Conservation (phyloP, 2,113 vertebrate species). For the Sander vitreus region DNA sequence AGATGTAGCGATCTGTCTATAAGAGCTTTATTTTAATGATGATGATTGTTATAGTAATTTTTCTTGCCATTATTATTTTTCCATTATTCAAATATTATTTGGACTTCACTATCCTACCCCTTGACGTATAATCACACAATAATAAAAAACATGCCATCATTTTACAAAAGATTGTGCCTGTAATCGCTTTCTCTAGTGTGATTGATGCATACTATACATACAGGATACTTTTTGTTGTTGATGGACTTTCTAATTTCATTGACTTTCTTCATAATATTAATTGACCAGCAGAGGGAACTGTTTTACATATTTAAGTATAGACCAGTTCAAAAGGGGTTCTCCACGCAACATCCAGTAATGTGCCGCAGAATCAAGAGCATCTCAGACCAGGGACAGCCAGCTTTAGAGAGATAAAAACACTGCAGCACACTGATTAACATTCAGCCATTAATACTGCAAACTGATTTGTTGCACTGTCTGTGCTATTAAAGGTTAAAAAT, state of each 20-base stretch:
- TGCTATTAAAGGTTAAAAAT: too few relatives aligned
- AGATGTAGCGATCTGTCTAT: neutral
- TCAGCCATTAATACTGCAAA: neutral
- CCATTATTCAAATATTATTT: neutral
- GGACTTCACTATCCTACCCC: too few relatives aligned
- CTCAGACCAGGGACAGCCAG: neutral
- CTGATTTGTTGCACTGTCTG: neutral
- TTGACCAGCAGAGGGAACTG: neutral
- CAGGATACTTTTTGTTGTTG: neutral
- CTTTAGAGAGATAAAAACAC: neutral
- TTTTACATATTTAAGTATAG: neutral
- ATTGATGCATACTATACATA: neutral
- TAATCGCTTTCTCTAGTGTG: neutral
- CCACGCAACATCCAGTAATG: neutral
- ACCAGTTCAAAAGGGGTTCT: neutral
- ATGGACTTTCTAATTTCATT: neutral
- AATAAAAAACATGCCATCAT: too few relatives aligned
- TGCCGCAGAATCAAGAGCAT: neutral
- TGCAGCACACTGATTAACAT: neutral
- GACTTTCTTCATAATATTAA: neutral
- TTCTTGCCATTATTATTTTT: neutral
- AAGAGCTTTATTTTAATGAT: neutral
- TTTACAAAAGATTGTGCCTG: neutral
- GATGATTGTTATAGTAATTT: neutral
- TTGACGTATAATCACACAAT: neutral